Percentiles rank a stretch among this genome's conserved stretches.
Conservation (phyloP, 2,888 invertebrate genomes). For the Nowickia ferox region DNA sequence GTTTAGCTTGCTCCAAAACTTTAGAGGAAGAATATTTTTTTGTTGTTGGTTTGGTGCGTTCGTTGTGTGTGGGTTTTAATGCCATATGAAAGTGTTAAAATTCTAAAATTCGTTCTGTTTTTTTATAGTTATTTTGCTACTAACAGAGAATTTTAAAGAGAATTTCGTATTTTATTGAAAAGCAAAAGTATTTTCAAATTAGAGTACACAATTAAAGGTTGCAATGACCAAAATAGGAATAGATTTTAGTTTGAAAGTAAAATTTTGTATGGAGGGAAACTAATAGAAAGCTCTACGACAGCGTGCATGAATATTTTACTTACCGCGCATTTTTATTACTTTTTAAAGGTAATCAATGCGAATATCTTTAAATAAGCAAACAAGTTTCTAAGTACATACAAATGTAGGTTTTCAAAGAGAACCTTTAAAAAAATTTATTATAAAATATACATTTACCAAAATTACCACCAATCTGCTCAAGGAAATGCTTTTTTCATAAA, state of each 20-base stretch:
- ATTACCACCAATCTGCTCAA: too few species aligned
- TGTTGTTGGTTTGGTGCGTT: slow-evolving; percentile 3
- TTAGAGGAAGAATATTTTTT: slow-evolving; percentile 13
- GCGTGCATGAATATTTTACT: too few species aligned
- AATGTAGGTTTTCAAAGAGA: too few species aligned
- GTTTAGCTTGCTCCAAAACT: slow-evolving; percentile 48
- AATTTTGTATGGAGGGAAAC: too few species aligned
- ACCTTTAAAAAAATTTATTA: too few species aligned
- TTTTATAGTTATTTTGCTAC: slow-evolving; percentile 8
- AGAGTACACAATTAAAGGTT: slow-evolving; percentile 12
- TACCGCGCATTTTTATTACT: too few species aligned
- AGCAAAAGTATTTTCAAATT: slow-evolving; percentile 64
- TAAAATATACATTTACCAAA: too few species aligned
- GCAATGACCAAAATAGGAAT: neutral
- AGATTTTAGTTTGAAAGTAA: neutral
- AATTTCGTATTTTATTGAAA: slow-evolving; percentile 59
- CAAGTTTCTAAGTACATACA: too few species aligned
- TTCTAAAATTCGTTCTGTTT: slow-evolving; percentile 6
- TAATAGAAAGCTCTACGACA: too few species aligned
- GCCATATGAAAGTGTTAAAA: slow-evolving; percentile 63
- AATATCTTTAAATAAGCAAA: too few species aligned
- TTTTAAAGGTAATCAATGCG: too few species aligned
- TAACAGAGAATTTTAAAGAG: slow-evolving; percentile 41
- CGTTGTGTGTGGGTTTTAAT: slow-evolving; percentile 64
- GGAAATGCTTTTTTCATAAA: too few species aligned